Base-by-base conservation (phyloP, 2,797 vertebrate genomes). In the Chelon labrosus region DNA sequence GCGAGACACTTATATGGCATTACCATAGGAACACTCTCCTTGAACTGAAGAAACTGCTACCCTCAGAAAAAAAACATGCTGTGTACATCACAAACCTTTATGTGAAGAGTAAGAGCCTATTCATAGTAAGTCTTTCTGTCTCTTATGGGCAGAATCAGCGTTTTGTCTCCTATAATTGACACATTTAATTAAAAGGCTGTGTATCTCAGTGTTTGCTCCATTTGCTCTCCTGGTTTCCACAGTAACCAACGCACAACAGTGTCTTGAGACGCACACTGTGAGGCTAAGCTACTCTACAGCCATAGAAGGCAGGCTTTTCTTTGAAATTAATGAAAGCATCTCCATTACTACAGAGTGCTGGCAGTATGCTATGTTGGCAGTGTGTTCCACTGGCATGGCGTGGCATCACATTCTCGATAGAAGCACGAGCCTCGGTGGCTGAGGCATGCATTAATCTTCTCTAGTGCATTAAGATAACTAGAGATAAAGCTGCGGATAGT, bases 181-280 rank as follows among this genome's bases (percentile, higher is more conserved):
- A 77, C 77, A 80, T 86, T 47, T 61, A 74, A 79, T 89, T 73
- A 50, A 62, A 76, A 54, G 25, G 16, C 37, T 25, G 12, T 66
- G 55, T 52, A 54, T 75, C 65, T 77, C 71, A 72, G 42, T 47
- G 46, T 78, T 78, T 74, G 60, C 62, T 55, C 70, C 77, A 61
- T 55, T 75, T 65, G 41, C 49, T 67, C 68, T 71, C 19, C 59
- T 68, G 79, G 85, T 89, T 89, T 82, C 89, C 88, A 89, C 76
- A 72, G 89, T 86, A 83, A 90, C 84, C 63, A 69, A 60, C 52
- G 54, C 64, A 42, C 64, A 54, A 71, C 65, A 47, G 65, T 47
- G 57, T 77, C 39, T 71, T 52, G 50, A 78, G 65, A 77, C 71
- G 54, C 66, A 74, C 47, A 50, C 38, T 27, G 73, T 75, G 72